Conservation (phyloP, 2,888 invertebrate species). For the Ptilodon capucinus region DNA sequence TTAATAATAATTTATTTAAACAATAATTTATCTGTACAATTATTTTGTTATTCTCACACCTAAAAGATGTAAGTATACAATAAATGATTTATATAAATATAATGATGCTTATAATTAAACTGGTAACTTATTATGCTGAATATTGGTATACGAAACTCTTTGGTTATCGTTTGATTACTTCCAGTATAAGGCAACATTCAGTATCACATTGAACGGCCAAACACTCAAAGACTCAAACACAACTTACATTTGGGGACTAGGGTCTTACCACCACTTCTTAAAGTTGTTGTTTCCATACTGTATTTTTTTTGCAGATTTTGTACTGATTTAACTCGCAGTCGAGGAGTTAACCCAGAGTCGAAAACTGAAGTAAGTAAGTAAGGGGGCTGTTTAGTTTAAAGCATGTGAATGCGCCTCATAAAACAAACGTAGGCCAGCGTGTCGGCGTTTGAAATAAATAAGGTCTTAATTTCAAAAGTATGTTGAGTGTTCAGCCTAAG, state of each 20-base stretch:
- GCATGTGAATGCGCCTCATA: too few species aligned
- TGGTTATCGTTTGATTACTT: neutral
- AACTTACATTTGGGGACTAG: neutral
- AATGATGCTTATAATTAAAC: neutral
- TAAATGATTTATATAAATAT: neutral
- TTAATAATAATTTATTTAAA: neutral
- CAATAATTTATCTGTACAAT: neutral
- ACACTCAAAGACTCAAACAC: neutral
- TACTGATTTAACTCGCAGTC: too few species aligned
- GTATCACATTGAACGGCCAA: neutral
- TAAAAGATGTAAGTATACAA: neutral
- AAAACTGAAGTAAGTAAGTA: too few species aligned
- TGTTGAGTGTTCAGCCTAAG: neutral
- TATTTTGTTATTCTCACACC: neutral
- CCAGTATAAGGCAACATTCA: neutral
- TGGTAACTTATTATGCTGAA: neutral
- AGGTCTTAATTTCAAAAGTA: too few species aligned
- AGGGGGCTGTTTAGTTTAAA: too few species aligned
- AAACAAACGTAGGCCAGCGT: too few species aligned
- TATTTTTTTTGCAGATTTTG: too few species aligned
- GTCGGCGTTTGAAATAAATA: too few species aligned
- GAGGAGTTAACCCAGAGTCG: too few species aligned
- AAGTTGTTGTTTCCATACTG: too few species aligned
- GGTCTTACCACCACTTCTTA: too few species aligned
- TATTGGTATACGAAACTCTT: neutral